Percentiles rank a stretch among this genome's conserved stretches.
These are phyloP conservation scores for Axea sp. DNA, from an alignment of 2,888 invertebrate species.

Conservation along the genomic window DNA sequence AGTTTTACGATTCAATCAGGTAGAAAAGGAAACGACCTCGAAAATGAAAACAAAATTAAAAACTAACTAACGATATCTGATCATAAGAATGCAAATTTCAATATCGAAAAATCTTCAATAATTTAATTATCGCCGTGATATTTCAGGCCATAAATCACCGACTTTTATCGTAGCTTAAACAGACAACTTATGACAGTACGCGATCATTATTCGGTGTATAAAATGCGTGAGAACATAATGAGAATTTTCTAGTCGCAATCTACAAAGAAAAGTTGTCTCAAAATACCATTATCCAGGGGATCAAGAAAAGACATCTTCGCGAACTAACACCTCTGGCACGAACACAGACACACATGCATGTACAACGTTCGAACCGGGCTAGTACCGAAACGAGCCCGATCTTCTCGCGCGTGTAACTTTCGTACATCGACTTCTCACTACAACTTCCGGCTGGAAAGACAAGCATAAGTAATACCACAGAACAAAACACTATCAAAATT, in stretches of 20 bases:
- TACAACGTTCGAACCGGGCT: constrained; percentile 30
- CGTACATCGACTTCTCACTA: constrained; percentile 58
- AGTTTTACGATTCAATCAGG: constrained; percentile 19
- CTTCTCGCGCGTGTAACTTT: constrained; percentile 62
- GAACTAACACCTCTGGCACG: constrained; percentile 52
- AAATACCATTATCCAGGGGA: constrained; percentile 62
- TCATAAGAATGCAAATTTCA: no score
- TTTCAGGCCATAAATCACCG: constrained; percentile 32
- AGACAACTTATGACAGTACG: constrained; percentile 14
- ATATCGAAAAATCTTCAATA: constrained; percentile 30
- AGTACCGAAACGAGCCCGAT: constrained; percentile 58
- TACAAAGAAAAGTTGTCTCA: constrained; percentile 61
- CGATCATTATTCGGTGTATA: constrained; percentile 50
- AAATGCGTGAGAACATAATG: constrained; percentile 57
- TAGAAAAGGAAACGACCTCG: no score
- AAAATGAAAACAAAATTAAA: no score
- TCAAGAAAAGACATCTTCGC: constrained; percentile 60
- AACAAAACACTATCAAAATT: constrained; percentile 57
- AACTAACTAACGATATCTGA: no score
- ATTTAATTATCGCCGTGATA: constrained; percentile 44
- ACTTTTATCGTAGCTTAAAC: constrained; percentile 22
- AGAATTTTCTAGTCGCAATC: constrained; percentile 53
- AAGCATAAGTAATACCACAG: constrained; percentile 58
- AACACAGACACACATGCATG: constrained; percentile 2
- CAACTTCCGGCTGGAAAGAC: constrained; percentile 56